Evolutionary conservation across 2,113 vertebrate species (phyloP).

Genomic region (Caranx melampygus): DNA sequence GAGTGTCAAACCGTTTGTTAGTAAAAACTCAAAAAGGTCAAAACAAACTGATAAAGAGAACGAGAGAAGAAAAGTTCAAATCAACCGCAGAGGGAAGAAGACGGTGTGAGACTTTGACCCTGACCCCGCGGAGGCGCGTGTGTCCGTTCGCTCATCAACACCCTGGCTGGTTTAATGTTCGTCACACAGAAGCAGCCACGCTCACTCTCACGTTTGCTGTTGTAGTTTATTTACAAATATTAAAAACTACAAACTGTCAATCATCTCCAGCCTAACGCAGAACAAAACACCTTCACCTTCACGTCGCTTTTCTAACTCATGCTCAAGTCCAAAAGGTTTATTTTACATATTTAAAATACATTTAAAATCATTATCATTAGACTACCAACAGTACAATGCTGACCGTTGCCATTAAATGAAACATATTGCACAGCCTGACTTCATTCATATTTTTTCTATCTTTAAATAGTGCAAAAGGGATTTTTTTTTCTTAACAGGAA

Average conservation of each 20-base stretch:
- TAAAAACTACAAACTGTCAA: conserved; percentile 79
- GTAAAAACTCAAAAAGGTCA: conserved; percentile 69
- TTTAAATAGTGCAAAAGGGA: conserved; percentile 99
- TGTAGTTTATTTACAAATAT: conserved; percentile 81
- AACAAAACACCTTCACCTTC: conserved; percentile 76
- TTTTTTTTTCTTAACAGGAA: conserved; percentile 90
- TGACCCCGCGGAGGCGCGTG: too few species aligned
- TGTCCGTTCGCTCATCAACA: too few species aligned
- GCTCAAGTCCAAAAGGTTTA: conserved; percentile 94
- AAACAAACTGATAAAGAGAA: conserved; percentile 47
- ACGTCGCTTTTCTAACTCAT: conserved; percentile 90
- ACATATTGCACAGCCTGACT: conserved; percentile 99
- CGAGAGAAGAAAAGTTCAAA: conserved; percentile 44
- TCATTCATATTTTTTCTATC: conserved; percentile 87
- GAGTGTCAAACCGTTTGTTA: conserved; percentile 78
- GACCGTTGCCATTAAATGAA: conserved; percentile 88
- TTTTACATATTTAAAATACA: conserved; percentile 99
- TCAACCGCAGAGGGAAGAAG: conserved; percentile 30
- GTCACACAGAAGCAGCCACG: conserved; percentile 51
- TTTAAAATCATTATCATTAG: conserved; percentile 90
- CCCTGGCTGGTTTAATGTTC: too few species aligned
- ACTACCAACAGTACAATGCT: conserved; percentile 94
- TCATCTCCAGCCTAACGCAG: conserved; percentile 63
- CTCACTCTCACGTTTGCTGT: conserved; percentile 54
- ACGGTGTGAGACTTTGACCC: background rate